Evolutionary conservation across 2,113 vertebrate species (phyloP), one percentile per base, ranked within the genome.

Genomic region (Macaca mulatta): DNA sequence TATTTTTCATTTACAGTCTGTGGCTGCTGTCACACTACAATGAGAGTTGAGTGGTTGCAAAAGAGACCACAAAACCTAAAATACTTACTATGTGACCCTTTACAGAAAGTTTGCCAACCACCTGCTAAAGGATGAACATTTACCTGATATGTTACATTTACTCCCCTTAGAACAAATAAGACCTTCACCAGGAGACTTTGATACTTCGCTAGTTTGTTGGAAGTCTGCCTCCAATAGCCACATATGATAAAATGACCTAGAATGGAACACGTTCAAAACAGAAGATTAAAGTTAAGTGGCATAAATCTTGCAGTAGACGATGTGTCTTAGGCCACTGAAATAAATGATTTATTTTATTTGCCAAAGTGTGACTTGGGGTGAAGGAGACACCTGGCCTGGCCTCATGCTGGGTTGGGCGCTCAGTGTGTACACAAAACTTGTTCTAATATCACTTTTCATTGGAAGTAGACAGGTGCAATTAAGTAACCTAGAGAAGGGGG

Each of bases 301-400:
- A 12, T 57, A 55, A 18, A 67, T n/a, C 77, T 52, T 23, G 74
- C 72, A 95, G 43, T 61, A 81, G 52, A 94, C 78, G 70, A 64
- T 77, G 10, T 40, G 69, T 72, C 61, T 80, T 50, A n/a, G 69
- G 30, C 61, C 40, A 74, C 69, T 83, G 67, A 95, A 67, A 64
- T 90, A 35, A 96, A 23, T 78, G 27, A 40, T 90, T 83, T 79
- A 48, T 59, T 95, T 94, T n/a, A 81, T 93, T 97, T 95, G 82
- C 87, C 25, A 50, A 80, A 90, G 87, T 85, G 69, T 89, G 87
- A 69, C 75, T 40, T 88, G 50, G 67, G 59, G 27, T 77, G 10
- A 89, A n/a, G 89, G 89, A 92, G 61, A 30, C 57, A 43, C 70
- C 45, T 61, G 92, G 22, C 64, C 45, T 61, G 92, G 22, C 12